Conservation (phyloP, 2,888 invertebrate species). For the Melieria omissa region DNA sequence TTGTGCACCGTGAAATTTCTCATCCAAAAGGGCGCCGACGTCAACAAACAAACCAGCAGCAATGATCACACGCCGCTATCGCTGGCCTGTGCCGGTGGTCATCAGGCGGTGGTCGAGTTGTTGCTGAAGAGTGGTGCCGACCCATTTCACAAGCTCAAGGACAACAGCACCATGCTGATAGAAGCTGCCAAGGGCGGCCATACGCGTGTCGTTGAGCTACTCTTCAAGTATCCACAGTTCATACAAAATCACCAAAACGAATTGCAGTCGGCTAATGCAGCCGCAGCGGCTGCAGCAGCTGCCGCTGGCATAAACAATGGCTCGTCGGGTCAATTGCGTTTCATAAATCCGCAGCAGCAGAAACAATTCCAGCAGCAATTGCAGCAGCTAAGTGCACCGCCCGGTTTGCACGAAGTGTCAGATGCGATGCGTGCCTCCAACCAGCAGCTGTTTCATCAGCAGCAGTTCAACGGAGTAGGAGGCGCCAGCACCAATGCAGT, state of each 20-base stretch:
- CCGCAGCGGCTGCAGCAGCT: constrained; percentile 55
- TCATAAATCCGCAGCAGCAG: constrained; percentile 59
- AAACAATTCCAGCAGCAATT: constrained; percentile 64
- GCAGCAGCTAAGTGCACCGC: constrained; percentile 64
- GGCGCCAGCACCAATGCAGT: constrained; percentile 40
- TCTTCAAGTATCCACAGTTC: constrained; percentile 92
- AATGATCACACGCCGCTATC: constrained; percentile 98
- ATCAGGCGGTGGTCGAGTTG: constrained; percentile 91
- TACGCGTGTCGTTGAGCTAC: constrained; percentile 91
- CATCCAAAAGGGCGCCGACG: constrained; percentile 85
- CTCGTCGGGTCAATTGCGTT: constrained; percentile 58
- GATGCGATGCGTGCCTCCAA: constrained; percentile 71
- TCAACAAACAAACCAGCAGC: constrained; percentile 89
- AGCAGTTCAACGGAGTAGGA: constrained; percentile 52
- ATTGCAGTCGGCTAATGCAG: constrained; percentile 58
- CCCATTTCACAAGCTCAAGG: constrained; percentile 96
- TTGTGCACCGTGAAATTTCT: constrained; percentile 96
- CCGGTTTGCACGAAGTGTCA: constrained; percentile 71
- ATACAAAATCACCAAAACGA: constrained; percentile 72
- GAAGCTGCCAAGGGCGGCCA: constrained; percentile 99
- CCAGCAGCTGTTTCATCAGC: constrained; percentile 67
- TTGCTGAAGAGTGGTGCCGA: constrained; percentile 92
- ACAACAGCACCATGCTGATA: constrained; percentile 98
- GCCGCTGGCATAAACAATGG: constrained; percentile 51
- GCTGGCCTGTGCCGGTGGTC: constrained; percentile 96